Evolutionary conservation across 2,797 vertebrate species (phyloP).

Genomic region (Tragelaphus eurycerus): DNA sequence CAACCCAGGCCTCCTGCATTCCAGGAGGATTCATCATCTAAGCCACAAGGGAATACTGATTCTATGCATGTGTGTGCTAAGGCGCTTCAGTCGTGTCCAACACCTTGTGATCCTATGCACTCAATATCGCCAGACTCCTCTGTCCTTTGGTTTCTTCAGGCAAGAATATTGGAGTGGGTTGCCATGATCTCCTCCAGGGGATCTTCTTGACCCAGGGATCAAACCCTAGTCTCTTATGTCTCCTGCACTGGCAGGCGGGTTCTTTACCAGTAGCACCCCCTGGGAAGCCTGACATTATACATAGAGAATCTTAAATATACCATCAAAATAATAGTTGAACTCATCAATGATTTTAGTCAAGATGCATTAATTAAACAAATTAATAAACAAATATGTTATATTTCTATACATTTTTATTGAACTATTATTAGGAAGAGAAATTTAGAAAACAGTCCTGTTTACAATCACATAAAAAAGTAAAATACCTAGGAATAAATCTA

Average conservation of each 20-base stretch:
- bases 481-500: neutral
- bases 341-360: neutral
- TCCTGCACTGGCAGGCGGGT: neutral
- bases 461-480: neutral
- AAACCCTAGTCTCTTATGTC: neutral
- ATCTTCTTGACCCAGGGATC: neutral
- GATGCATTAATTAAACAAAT: neutral
- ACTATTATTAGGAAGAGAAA: neutral
- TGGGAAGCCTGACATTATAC: neutral
- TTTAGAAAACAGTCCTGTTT: neutral
- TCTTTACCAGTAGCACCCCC: neutral
- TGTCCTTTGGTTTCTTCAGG: neutral
- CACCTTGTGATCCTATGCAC: neutral
- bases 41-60: neutral
- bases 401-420: neutral
- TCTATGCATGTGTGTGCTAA: too few species aligned
- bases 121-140: neutral
- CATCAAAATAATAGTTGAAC: neutral
- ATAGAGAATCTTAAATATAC: neutral
- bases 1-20: neutral
- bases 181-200: neutral
- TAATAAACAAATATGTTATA: neutral
- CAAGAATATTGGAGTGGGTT: neutral
- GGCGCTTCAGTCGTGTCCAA: neutral
- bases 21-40: neutral